Conservation (phyloP, 2,888 invertebrate species). For the Lutraria lutraria region DNA sequence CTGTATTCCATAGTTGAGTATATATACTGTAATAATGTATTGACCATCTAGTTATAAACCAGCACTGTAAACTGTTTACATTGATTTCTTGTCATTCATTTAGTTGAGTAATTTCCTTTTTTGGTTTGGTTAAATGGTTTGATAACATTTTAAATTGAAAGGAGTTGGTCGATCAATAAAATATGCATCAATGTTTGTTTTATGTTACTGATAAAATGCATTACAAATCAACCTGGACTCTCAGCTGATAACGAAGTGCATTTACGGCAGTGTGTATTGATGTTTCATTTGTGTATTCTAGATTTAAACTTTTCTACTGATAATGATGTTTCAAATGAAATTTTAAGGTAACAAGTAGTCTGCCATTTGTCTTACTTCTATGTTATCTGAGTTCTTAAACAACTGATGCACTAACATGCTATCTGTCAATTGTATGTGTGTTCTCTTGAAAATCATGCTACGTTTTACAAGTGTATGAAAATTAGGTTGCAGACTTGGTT, state of each 20-base stretch:
- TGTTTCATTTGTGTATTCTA: neutral
- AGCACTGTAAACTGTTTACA: neutral
- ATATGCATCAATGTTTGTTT: constrained; percentile 19
- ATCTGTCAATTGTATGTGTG: neutral
- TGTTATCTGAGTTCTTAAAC: neutral
- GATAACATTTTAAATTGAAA: constrained; percentile 12
- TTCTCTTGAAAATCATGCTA: neutral
- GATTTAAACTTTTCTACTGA: neutral
- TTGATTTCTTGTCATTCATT: constrained; percentile 11
- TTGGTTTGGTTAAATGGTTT: constrained; percentile 1
- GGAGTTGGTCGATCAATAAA: constrained; percentile 3
- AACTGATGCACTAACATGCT: neutral
- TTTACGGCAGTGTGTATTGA: neutral
- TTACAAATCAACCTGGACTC: neutral
- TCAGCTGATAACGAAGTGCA: neutral
- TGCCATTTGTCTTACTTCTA: neutral
- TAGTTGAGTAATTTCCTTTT: constrained; percentile 20
- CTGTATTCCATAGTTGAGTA: no score
- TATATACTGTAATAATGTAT: neutral
- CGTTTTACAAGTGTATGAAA: no score
- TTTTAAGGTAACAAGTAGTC: neutral
- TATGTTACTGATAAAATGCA: neutral
- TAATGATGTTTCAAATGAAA: neutral
- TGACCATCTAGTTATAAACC: neutral
- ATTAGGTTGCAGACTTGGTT: no score